Evolutionary conservation across 2,888 invertebrate species (phyloP).

Genomic region (Cyaniris semiargus): DNA sequence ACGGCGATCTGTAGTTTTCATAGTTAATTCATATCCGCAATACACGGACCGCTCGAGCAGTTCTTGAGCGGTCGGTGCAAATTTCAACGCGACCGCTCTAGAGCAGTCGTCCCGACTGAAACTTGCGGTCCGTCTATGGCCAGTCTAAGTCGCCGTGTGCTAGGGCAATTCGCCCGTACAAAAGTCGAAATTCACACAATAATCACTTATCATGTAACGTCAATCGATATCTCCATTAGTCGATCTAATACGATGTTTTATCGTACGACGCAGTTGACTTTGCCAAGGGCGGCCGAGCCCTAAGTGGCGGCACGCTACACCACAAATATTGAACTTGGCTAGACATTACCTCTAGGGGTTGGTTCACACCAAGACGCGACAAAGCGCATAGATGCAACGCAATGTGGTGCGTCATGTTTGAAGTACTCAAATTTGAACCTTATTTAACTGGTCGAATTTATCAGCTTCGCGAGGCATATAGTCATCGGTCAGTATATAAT

Average conservation of each 20-base stretch:
- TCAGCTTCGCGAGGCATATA: too few species aligned
- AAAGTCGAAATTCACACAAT: neutral
- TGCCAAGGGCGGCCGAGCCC: constrained; percentile 39
- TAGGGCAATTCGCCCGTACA: neutral
- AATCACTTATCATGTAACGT: neutral
- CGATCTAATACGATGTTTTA: neutral
- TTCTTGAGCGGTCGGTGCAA: too few species aligned
- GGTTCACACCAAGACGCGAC: neutral
- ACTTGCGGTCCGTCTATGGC: too few species aligned
- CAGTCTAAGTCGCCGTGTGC: too few species aligned
- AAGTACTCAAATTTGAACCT: neutral
- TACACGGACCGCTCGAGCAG: too few species aligned
- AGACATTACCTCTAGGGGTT: neutral
- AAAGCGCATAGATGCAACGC: neutral
- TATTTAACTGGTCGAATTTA: too few species aligned
- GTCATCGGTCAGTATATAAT: too few species aligned
- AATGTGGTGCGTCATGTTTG: neutral
- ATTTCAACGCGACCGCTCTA: too few species aligned
- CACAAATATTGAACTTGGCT: constrained; percentile 35
- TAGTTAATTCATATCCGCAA: too few species aligned
- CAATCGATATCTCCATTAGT: neutral
- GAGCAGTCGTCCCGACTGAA: too few species aligned
- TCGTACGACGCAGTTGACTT: constrained; percentile 33
- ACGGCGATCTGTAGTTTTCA: too few species aligned
- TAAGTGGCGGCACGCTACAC: constrained; percentile 41